Evolutionary conservation across 1,140 invertebrate genomes (phyloP).

Genomic region (Lepidurus packardi): DNA sequence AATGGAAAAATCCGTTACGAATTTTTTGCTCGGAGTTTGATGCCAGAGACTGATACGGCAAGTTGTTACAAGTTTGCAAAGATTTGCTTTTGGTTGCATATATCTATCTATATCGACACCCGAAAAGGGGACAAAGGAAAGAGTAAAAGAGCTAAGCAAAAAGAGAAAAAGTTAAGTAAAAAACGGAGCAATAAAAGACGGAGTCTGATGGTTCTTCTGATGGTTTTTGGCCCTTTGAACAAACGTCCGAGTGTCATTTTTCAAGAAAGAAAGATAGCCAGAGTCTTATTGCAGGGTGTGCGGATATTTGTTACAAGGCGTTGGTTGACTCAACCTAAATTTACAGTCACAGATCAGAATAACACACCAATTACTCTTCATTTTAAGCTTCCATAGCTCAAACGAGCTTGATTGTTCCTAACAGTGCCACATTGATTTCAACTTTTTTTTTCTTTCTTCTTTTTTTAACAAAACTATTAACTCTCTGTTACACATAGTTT

Average conservation of each 20-base stretch:
- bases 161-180: background rate
- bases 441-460: slow-evolving; percentile 1
- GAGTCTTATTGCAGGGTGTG: background rate
- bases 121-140: background rate
- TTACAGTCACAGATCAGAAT: background rate
- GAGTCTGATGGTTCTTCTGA: slow-evolving; percentile 13
- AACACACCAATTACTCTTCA: slow-evolving; percentile 14
- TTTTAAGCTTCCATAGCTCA: background rate
- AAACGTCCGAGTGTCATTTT: background rate
- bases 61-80: background rate
- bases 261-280: slow-evolving; percentile 10
- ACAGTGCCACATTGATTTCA: background rate
- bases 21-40: background rate
- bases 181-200: background rate
- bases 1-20: background rate
- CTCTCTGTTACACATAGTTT: background rate
- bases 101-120: background rate
- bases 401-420: background rate
- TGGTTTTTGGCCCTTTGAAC: background rate
- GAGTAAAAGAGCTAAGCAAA: background rate
- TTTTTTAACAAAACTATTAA: background rate
- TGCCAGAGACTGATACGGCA: background rate
- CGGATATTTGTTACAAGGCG: slow-evolving; percentile 7
- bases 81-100: background rate
- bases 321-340: background rate